Conservation (phyloP, 2,888 invertebrate species). For the Nomada fabriciana region DNA sequence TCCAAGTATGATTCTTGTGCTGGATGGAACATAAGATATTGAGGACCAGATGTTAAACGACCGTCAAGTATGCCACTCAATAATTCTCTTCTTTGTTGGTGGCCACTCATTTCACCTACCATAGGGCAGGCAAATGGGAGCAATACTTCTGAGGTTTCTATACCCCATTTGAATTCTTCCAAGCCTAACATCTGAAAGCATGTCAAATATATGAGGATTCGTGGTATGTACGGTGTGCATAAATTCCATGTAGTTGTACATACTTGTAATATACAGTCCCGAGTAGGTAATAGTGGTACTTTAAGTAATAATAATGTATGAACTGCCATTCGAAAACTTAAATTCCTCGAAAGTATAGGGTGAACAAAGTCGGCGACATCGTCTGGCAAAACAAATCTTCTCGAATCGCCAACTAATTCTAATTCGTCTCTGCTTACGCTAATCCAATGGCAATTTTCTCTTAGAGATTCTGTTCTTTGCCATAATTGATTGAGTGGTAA, state of each 20-base stretch:
- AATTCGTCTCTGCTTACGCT: slow-evolving; percentile 85
- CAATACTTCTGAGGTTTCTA: slow-evolving; percentile 78
- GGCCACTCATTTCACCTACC: slow-evolving; percentile 74
- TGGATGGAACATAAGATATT: slow-evolving; percentile 86
- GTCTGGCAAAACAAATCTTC: slow-evolving; percentile 88
- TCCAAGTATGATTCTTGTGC: slow-evolving; percentile 87
- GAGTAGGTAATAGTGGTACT: slow-evolving; percentile 86
- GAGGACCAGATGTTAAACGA: slow-evolving; percentile 86
- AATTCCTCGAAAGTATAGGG: slow-evolving; percentile 87
- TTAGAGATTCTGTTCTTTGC: slow-evolving; percentile 90
- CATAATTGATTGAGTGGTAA: slow-evolving; percentile 91
- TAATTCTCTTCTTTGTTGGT: slow-evolving; percentile 70
- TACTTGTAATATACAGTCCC: slow-evolving; percentile 76
- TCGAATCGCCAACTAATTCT: slow-evolving; percentile 87
- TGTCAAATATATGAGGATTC: slow-evolving; percentile 6
- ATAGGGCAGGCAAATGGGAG: slow-evolving; percentile 78
- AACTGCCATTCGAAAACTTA: slow-evolving; percentile 87
- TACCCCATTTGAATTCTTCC: slow-evolving; percentile 75
- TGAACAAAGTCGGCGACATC: slow-evolving; percentile 89
- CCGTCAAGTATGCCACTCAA: slow-evolving; percentile 77
- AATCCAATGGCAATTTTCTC: slow-evolving; percentile 90
- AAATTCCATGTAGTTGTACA: neutral
- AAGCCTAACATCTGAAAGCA: slow-evolving; percentile 73
- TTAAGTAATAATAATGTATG: slow-evolving; percentile 87
- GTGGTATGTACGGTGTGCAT: no score